These are phyloP conservation scores for Drosophila nigrodunni DNA, from an alignment of 1,140 invertebrate genomes.

Conservation along the genomic window DNA sequence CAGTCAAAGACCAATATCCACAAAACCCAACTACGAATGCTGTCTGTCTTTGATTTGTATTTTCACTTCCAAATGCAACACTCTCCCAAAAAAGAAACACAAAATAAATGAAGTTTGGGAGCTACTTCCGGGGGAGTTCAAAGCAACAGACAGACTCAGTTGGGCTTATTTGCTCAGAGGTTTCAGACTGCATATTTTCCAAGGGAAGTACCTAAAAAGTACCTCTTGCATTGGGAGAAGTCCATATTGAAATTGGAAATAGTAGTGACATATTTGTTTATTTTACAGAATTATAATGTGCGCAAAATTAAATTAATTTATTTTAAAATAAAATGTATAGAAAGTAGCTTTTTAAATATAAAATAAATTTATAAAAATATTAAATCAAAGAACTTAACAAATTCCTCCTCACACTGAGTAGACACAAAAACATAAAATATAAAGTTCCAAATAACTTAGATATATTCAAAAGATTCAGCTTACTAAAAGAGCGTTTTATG, in stretches of 20 bases:
- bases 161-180: constrained; percentile 14
- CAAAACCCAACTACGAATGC: not conserved
- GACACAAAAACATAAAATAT: constrained; percentile 1
- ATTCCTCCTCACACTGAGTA: not conserved
- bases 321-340: too few relatives aligned
- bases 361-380: too few relatives aligned
- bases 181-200: not conserved
- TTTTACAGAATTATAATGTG: too few relatives aligned
- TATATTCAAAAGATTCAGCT: not conserved
- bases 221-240: too few relatives aligned
- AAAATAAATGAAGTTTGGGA: not conserved
- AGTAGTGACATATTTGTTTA: too few relatives aligned
- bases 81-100: constrained; percentile 17
- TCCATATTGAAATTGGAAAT: too few relatives aligned
- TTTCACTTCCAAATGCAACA: constrained; percentile 27
- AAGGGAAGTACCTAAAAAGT: not conserved
- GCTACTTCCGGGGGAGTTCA: constrained; percentile 14
- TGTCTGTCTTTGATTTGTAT: constrained; percentile 58
- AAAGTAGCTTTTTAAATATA: too few relatives aligned
- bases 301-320: too few relatives aligned
- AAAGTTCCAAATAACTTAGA: not conserved
- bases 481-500: not conserved
- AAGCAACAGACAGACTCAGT: constrained; percentile 12
- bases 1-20: constrained; percentile 15
- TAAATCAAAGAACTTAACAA: too few relatives aligned